A percentile compares a stretch with the other conserved stretches of the same genome.
Evolutionary conservation across 2,888 invertebrate genomes (phyloP).

Genomic region (Morpho achilles): DNA sequence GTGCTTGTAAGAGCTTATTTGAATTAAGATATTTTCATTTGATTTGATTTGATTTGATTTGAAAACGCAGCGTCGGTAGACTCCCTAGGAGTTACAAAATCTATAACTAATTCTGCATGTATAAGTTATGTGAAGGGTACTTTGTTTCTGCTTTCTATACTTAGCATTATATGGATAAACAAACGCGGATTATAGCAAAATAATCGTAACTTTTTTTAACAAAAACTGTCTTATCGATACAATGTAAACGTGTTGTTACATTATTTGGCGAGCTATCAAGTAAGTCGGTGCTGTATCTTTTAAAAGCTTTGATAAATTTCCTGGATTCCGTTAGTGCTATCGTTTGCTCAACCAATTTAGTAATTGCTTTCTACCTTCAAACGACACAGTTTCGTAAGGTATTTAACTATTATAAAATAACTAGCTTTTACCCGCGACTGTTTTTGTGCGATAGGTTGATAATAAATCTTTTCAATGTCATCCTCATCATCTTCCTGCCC

Average conservation of each 20-base stretch:
- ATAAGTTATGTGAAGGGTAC: not conserved
- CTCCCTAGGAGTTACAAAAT: no score
- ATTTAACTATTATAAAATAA: not conserved
- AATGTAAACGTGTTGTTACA: conserved; percentile 9
- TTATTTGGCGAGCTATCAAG: conserved; percentile 19
- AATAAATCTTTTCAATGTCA: no score
- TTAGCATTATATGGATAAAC: not conserved
- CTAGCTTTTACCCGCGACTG: no score
- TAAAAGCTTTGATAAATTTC: conserved; percentile 28
- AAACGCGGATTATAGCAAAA: not conserved
- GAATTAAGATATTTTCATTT: no score
- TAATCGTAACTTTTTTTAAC: not conserved
- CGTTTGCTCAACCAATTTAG: conserved; percentile 29
- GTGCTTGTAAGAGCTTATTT: no score
- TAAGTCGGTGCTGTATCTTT: conserved; percentile 22
- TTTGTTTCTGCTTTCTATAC: not conserved
- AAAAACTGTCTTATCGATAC: not conserved
- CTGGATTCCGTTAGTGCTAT: conserved; percentile 22
- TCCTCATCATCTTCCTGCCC: no score
- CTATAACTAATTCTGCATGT: not conserved
- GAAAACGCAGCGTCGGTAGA: no score
- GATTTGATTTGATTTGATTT: no score
- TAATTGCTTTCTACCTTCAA: conserved; percentile 25
- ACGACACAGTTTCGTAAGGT: conserved; percentile 11
- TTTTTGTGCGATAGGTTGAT: no score